Evolutionary conservation across 1,140 invertebrate species (phyloP).

Genomic region (Drosophila ambigua): DNA sequence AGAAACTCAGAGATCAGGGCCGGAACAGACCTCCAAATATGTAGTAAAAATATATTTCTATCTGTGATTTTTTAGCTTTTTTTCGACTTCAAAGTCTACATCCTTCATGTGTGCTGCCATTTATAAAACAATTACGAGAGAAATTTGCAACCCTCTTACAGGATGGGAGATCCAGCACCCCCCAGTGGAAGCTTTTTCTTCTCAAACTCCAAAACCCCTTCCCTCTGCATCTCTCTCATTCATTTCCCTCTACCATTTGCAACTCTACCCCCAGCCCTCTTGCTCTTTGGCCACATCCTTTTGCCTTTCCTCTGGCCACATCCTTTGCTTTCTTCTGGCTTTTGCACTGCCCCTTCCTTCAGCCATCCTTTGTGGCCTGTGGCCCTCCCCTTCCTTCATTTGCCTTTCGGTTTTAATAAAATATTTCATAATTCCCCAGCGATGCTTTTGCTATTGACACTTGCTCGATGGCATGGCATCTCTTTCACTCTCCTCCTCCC

Average conservation of each 20-base stretch:
- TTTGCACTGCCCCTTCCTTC: too few species aligned
- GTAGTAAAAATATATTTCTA: background rate
- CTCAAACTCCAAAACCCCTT: background rate
- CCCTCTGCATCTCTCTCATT: background rate
- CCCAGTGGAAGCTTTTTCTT: too few species aligned
- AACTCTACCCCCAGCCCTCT: background rate
- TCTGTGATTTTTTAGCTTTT: background rate
- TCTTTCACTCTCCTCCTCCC: constrained; percentile 5
- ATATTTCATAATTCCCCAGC: constrained; percentile 78
- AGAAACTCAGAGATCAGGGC: too few species aligned
- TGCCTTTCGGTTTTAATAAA: constrained; percentile 76
- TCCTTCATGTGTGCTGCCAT: constrained; percentile 31
- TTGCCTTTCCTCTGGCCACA: too few species aligned
- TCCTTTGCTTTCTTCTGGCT: too few species aligned
- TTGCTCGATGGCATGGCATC: constrained; percentile 62
- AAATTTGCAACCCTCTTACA: constrained; percentile 18
- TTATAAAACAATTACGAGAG: constrained; percentile 42
- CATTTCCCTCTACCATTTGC: constrained; percentile 12
- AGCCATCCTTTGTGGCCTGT: too few species aligned
- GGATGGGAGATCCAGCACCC: too few species aligned
- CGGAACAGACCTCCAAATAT: too few species aligned
- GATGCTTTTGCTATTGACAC: constrained; percentile 77
- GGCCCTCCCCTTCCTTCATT: constrained; percentile 23
- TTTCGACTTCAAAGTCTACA: background rate
- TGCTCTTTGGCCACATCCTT: too few species aligned